Percentiles rank a stretch among this genome's conserved stretches.
phyloP scores from a whole-genome alignment of 2,888 invertebrate genomes.

The Lasioglossum calceatum region DNA sequence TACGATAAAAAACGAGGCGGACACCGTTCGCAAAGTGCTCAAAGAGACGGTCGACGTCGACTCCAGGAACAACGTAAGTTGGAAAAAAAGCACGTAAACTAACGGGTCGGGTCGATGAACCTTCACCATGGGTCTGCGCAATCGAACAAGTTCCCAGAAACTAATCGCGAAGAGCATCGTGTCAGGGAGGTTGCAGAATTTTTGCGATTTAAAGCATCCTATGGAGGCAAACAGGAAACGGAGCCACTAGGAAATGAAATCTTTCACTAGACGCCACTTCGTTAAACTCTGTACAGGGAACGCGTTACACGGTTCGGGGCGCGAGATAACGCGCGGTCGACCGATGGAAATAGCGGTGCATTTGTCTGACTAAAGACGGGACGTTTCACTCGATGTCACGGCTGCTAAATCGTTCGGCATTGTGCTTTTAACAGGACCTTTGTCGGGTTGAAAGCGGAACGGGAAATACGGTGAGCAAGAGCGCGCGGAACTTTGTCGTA shows the following conservation, averaged over 20 bases:
- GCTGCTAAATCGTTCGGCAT: neutral
- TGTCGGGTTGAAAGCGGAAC: neutral
- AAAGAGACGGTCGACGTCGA: slow-evolving; percentile 89
- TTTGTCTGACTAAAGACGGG: slow-evolving; percentile 25
- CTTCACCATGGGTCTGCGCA: neutral
- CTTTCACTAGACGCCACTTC: slow-evolving; percentile 8
- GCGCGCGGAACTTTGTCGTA: neutral
- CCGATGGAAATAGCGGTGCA: neutral
- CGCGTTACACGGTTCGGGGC: neutral
- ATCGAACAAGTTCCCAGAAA: neutral
- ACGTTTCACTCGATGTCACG: slow-evolving; percentile 8
- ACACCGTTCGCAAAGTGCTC: slow-evolving; percentile 88
- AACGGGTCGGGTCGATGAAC: slow-evolving; percentile 8
- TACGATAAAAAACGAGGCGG: slow-evolving; percentile 90
- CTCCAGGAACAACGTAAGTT: slow-evolving; percentile 90
- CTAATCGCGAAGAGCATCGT: neutral
- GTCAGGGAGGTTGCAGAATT: neutral
- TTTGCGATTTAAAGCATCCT: no score
- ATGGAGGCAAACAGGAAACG: neutral
- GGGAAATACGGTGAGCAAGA: neutral
- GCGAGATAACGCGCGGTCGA: slow-evolving; percentile 6
- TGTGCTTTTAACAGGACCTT: neutral
- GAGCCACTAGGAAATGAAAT: slow-evolving; percentile 9
- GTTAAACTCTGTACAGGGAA: neutral
- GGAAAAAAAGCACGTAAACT: neutral